Evolutionary conservation across 2,797 vertebrate genomes (phyloP), one percentile per base, ranked within the genome.

Genomic region (Hybognathus amarus): DNA sequence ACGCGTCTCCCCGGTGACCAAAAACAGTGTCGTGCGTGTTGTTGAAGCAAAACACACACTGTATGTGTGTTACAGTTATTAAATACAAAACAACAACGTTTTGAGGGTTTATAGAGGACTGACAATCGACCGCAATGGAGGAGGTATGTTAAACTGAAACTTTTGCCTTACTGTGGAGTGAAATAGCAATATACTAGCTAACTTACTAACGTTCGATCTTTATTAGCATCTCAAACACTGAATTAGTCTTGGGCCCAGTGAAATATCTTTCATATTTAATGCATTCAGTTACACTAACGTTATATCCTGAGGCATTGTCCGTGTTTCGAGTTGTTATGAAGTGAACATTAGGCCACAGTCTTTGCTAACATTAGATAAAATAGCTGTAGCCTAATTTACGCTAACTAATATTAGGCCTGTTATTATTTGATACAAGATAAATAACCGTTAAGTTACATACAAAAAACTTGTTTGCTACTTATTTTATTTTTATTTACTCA

Each of bases 1-100:
- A 88, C 79, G 88, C 88, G 47, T 90, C 82, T 83, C 86, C 66
- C 18, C 54, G 79, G 85, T 68, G 61, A 52, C 22, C 30, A 36
- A 22, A 77, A 83, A 83, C 82, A 77, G 24, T 17, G 63, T 20
- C 0, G 17, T n/a, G n/a, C 3, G 7, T 68, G 71, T 30, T 67
- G 24, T 74, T 40, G 40, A 68, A 61, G 70, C 68, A 18, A 68
- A 45, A 75, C 79, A 7, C 17, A 0, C 8, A 36, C 6, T 40
- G 22, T 24, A 20, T 33, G n/a, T n/a, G 40, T 6, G 13, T 27
- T 4, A 42, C 36, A 24, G 36, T 20, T 13, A 61, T 45, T 83
- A 24, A 47, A 20, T 30, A 33, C 20, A 36, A 22, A 73, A 61
- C 36, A 56, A 54, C 64, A 83, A 75, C 15, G 50, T 27, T 50